Base-by-base conservation (phyloP, 2,888 invertebrate species). In the Tetranychus truncatus region DNA sequence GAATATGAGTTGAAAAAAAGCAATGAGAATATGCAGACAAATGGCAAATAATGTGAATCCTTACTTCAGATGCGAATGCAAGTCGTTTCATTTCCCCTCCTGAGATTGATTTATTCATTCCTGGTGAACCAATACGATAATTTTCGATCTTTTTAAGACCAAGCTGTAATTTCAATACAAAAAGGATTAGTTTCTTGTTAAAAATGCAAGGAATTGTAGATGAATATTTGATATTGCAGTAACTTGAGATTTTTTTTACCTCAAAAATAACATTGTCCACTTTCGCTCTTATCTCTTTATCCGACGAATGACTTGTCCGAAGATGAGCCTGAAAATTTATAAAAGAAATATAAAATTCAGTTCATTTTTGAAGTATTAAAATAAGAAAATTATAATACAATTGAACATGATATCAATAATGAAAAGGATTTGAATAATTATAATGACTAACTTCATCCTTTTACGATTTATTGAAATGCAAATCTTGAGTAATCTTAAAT, bases 1-100 rank as follows among this genome's bases (percentile, higher is more conserved):
- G 69, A 46, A 34, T 1, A 34, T 34, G 34, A 34, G 34, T 34
- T 34, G 74, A 71, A 71, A 21, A n/a, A 20, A 72, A 45, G 45
- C 34, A 34, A 34, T 34, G 34, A 34, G 34, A 5, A 34, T 73
- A 73, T 21, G n/a, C 46, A n/a, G 8, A 20, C 11, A 44, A 73
- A 34, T 66, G 45, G 15, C 11, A 66, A 20, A 20, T 20, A 66
- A 20, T 66, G 15, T 11, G 8, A 66, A 21, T 69, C 45, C 80
- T 77, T 80, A 89, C 90, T 85, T 97, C 97, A n/a, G 94, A 91
- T 21, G 96, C 97, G 82, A 99, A 95, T 0, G 95, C 91, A 15
- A 97, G 85, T 75, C 96, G 86, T 82, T 95, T 95, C 86, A 90
- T 90, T 84, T 97, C 97, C 0, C 99, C 97, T 0, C 97, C 97